Evolutionary conservation across 2,888 invertebrate genomes (phyloP), one percentile per base, ranked within the genome.

Genomic region (Caenorhabditis afra): DNA sequence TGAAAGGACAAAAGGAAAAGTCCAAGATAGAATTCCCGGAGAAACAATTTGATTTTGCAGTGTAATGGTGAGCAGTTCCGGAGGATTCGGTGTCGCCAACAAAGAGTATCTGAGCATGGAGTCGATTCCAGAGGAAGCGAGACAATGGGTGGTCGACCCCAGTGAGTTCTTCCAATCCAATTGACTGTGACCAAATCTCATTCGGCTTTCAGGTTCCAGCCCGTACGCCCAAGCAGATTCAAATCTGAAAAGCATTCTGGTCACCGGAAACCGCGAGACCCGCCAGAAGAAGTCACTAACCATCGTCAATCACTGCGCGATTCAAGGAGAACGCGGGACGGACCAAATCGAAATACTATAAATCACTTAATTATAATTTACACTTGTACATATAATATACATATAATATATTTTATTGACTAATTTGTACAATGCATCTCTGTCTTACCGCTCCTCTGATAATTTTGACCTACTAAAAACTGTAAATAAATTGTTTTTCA

Each of bases 71-170:
- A 57, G 47, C 1, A 71, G 59, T 16, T 61, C 80, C 2, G 58
- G 49, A 3, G 80, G 71, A 0, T 66, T 76, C 20, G 75, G 62
- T 12, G 45, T 80, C 14, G 57, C 52, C 8, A 80, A 80, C 49
- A 65, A 59, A 45, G 66, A 80, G 12, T 80, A 80, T 37, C 37
- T 75, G 58, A 80, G 80, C 47, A 70, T 80, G 66, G 80, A 80
- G n/a, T 80, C 80, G 3, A 53, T 80, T 18, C 61, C 49, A 5
- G 66, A 58, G n/a, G 71, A 71, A n/a, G 49, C 44, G 3, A 47
- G 44, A 29, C 39, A 61, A 29, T 53, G 58, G 58, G 58, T 58
- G 0, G 47, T 68, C 3, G 67, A 68, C 55, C 49, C 53, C n/a
- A 61, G 67, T 67, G 29, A 49, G 22, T 12, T n/a, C 18, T 29